phyloP scores from a whole-genome alignment of 2,797 vertebrate species.

The Acomys russatus region DNA sequence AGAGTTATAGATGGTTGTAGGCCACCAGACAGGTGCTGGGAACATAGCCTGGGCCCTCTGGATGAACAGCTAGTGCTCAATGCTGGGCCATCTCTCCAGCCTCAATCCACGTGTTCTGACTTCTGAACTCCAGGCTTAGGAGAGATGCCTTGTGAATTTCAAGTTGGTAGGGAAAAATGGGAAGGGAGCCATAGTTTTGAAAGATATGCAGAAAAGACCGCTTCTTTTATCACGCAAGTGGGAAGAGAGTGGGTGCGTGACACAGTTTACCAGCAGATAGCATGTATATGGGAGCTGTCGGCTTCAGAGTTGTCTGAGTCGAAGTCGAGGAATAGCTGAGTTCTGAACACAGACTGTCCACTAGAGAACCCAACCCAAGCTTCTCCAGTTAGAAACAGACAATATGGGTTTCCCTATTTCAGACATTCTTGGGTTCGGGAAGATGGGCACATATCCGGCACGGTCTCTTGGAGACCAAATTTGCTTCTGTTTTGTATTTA shows the following conservation, averaged over 20 bases:
- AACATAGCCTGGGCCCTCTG: not conserved
- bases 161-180: not conserved
- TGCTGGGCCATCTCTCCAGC: not conserved
- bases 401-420: not conserved
- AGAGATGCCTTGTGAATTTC: not conserved
- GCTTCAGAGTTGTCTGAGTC: not conserved
- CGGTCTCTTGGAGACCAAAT: not conserved
- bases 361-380: not conserved
- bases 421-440: not conserved
- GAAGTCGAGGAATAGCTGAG: not conserved
- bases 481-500: not conserved
- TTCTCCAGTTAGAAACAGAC: not conserved
- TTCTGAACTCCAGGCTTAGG: not conserved
- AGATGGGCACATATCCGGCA: not conserved
- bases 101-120: not conserved
- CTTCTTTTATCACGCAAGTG: constrained; percentile 2
- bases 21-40: not conserved
- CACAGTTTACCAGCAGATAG: not conserved
- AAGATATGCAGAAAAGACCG: not conserved
- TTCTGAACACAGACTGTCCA: not conserved
- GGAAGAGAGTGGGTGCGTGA: not conserved
- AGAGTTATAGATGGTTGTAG: not conserved
- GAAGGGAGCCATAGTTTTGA: not conserved
- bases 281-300: not conserved
- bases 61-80: not conserved